Percentiles rank a stretch among this genome's conserved stretches.
These are phyloP conservation scores for Caiman crocodilus DNA, from an alignment of 2,797 vertebrate genomes.

Conservation along the genomic window DNA sequence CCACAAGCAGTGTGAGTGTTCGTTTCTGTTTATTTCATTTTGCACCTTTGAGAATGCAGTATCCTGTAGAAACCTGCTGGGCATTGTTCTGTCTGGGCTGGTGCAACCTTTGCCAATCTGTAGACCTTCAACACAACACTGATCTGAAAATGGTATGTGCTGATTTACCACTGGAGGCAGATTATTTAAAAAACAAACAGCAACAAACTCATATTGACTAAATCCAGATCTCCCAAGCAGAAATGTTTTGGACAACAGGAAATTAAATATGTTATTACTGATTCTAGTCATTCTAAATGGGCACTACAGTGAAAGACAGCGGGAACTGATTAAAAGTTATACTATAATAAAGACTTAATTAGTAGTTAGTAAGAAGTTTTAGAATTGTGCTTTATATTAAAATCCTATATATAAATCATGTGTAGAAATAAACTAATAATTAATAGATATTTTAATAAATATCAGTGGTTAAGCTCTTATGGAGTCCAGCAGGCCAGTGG, in stretches of 20 bases:
- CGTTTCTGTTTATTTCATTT: neutral
- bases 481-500: neutral
- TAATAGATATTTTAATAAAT: neutral
- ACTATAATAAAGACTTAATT: neutral
- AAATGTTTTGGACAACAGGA: slow-evolving; percentile 31
- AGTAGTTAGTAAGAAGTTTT: neutral
- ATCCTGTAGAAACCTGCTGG: neutral
- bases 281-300: slow-evolving; percentile 18
- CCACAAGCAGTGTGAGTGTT: slow-evolving; percentile 96
- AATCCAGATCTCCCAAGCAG: neutral
- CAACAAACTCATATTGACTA: neutral
- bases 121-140: neutral
- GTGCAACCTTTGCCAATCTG: neutral
- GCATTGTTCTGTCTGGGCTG: neutral
- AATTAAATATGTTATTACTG: slow-evolving; percentile 31
- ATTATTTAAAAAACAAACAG: neutral
- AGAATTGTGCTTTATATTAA: neutral
- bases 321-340: neutral
- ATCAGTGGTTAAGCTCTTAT: neutral
- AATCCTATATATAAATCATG: neutral
- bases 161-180: neutral
- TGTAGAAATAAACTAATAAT: neutral
- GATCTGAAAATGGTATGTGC: neutral
- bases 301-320: neutral
- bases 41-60: neutral